Percentiles rank a stretch among this genome's conserved stretches.
Evolutionary conservation across 2,888 invertebrate genomes (phyloP).

Genomic region (Papilio elwesi): DNA sequence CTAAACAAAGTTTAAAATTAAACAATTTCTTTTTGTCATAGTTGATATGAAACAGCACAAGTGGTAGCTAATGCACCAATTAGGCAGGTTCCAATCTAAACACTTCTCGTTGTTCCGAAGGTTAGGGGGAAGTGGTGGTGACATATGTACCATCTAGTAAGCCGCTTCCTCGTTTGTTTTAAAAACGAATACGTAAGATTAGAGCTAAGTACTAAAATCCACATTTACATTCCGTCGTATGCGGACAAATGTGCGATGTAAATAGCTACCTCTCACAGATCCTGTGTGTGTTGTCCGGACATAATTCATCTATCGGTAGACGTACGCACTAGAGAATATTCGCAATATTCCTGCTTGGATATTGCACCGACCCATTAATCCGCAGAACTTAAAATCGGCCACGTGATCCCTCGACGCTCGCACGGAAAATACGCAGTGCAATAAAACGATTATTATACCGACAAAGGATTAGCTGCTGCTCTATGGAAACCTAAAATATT

Average conservation of each 20-base stretch:
- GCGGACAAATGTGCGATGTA: background rate
- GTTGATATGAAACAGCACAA: no score
- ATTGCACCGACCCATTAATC: constrained; percentile 57
- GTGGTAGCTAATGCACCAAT: no score
- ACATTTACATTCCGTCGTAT: no score
- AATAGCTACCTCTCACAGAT: background rate
- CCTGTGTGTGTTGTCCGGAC: constrained; percentile 18
- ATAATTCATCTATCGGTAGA: constrained; percentile 20
- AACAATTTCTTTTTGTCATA: no score
- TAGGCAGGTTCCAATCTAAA: no score
- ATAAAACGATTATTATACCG: constrained; percentile 30
- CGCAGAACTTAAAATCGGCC: constrained; percentile 49
- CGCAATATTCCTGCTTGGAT: constrained; percentile 44
- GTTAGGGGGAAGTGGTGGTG: no score
- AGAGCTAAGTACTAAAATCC: no score
- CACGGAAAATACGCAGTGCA: constrained; percentile 15
- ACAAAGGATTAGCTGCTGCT: constrained; percentile 22
- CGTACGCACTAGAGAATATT: constrained; percentile 28
- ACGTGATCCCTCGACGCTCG: constrained; percentile 8
- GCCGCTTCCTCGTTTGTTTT: no score
- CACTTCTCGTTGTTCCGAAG: no score
- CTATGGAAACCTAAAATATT: constrained; percentile 13
- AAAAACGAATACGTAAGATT: no score
- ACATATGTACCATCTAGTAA: no score
- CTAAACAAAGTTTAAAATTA: no score